Base-by-base conservation (phyloP, 2,113 vertebrate species). In the Passer montanus region DNA sequence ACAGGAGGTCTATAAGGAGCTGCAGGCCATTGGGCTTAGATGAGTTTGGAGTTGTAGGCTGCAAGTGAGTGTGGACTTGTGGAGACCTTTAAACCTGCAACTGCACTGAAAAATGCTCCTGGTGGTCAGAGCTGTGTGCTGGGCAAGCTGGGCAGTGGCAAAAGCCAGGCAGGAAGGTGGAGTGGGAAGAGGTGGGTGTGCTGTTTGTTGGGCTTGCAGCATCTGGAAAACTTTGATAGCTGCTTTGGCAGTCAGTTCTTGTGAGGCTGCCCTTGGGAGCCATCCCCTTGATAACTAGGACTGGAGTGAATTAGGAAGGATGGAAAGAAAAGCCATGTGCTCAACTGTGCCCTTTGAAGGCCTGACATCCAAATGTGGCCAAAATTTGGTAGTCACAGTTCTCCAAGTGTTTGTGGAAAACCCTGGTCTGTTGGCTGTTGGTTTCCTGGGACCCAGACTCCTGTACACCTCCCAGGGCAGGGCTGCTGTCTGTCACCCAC, bases 1-100 rank as follows among this genome's bases (percentile, higher is more conserved):
- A 46, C 64, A 18, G 47, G 37, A 55, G 39, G 18, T 94, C 64
- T 59, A 1, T 33, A 27, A 85, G 60, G 43, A 72, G 63, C 89
- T 87, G 58, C 22, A 49, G 58, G 41, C 23, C 8, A 5, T 1
- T 62, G 60, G 58, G 63, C 33, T 62, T 39, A 10, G 33, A 15
- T 67, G 72, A 75, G 24, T 3, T 62, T 64, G 47, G 55, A 58
- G 83, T 66, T 81, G 52, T 24, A 78, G 76, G 30, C 59, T 78
- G 30, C 0, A 0, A 64, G 23, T 3, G 5, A n/a, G 5, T 21
- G 24, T 24, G 52, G 55, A 5, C 16, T 67, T 62, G 13, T 86
- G 68, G 46, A 63, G 80, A 63, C 73, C 26, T 74, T 53, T 70
- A 67, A 84, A 78, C 60, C 69, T 67, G 23, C 33, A 87, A 4